Conservation (phyloP, 2,797 vertebrate species). For the Malacoraja senta region DNA sequence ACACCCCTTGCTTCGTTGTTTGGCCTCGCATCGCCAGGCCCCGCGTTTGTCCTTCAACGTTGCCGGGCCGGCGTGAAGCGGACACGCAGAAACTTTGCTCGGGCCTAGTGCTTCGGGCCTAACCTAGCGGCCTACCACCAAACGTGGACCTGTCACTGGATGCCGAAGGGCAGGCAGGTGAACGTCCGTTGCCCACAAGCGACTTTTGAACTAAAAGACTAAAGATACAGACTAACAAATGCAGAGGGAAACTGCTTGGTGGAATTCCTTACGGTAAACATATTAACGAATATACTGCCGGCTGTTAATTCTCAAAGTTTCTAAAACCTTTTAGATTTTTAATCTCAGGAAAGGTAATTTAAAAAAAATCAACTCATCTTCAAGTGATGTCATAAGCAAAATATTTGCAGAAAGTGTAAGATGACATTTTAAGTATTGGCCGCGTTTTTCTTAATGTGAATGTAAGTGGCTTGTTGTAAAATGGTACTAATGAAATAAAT, state of each 20-base stretch:
- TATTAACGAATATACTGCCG: too few species aligned
- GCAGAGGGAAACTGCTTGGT: background rate
- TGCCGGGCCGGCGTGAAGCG: background rate
- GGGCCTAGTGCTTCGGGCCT: background rate
- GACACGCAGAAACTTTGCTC: background rate
- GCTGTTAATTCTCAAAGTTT: background rate
- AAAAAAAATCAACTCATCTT: background rate
- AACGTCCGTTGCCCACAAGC: background rate
- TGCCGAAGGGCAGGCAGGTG: background rate
- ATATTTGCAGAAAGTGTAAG: background rate
- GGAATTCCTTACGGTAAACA: background rate
- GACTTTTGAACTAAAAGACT: background rate
- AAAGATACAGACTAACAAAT: background rate
- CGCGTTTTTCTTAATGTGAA: background rate
- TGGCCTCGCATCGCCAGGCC: background rate
- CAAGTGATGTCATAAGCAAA: background rate
- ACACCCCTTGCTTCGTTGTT: too few species aligned
- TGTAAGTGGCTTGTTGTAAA: background rate
- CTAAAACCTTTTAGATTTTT: background rate
- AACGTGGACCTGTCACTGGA: background rate
- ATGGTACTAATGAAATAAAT: background rate
- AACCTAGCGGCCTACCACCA: background rate
- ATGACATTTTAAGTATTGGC: background rate
- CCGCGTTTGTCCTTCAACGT: constrained; percentile 12
- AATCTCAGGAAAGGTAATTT: background rate